Evolutionary conservation across 2,888 invertebrate species (phyloP), one percentile per base, ranked within the genome.

Genomic region (Xestia c-nigrum): DNA sequence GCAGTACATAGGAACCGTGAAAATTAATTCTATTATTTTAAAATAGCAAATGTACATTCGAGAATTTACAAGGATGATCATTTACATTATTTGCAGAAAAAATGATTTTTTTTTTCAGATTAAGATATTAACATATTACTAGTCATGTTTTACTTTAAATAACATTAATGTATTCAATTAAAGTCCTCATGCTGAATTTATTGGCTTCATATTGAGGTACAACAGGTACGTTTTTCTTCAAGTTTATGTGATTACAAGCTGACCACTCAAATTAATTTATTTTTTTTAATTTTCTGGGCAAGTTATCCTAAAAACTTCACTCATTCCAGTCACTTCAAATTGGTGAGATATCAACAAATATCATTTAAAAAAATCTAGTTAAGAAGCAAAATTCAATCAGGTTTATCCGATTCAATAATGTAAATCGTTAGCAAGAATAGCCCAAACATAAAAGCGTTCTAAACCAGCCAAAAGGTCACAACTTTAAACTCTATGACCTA

Each of bases 401-500:
- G 1, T 24, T 52, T 65, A n/a, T 24, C 19, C 6, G 31, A 47
- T 55, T n/a, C 38, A 63, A n/a, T 52, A 52, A 50, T 47, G 12
- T 12, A 3, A 16, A 40, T 5, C 10, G 52, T 12, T 5, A 24
- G n/a, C 14, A 66, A 55, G 47, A 66, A 67, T 10, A 72, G 12
- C 21, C 46, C 0, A 59, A 46, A 55, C 52, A n/a, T 57, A 57
- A 63, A 38, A 67, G n/a, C n/a, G 19, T n/a, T 46, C 43, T 70
- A 43, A 70, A 66, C 7, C 38, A 1, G 6, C 24, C 4, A 4
- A 81, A 76, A 83, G 69, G 84, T 78, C 64, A 67, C 43, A 61
- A 46, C 50, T 47, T 61, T n/a, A 57, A 77, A 81, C 31, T 64
- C 40, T 71, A 61, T 70, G 78, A 78, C 83, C 72, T 77, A 76